Evolutionary conservation across 2,888 invertebrate species (phyloP), one percentile per base, ranked within the genome.

Genomic region (Cataglyphis altisquamis): DNA sequence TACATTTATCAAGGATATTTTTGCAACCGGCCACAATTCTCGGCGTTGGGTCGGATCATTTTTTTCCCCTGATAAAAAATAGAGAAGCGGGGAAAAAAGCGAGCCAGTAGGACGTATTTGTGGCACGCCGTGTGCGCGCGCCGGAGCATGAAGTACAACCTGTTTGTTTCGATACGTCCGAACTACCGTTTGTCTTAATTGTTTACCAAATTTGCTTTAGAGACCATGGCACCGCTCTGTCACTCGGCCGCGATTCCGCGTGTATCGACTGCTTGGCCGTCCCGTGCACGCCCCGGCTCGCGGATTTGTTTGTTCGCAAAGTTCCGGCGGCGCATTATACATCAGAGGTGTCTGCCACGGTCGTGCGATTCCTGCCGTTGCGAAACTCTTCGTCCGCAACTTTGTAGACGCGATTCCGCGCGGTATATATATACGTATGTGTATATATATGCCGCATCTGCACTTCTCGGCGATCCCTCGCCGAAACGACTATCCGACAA

Each of bases 241-340:
- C 87, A 86, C 84, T 85, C 90, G 81, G 48, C 18, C 18, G 21
- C 84, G 86, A 88, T 32, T 66, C 74, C 75, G 73, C 86, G 84
- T 89, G 88, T 91, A 91, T 91, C 90, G 90, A 87, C 88, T 86
- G 84, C 87, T 84, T 84, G 86, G 84, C 88, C 85, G 93, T 92
- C 93, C 93, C 94, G 92, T 15, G 68, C 41, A 29, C n/a, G 21
- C 29, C n/a, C 18, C 64, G 74, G 62, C 25, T 29, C 90, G 92
- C 91, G 93, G 93, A 94, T 94, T 94, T 94, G 94, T 94, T 94
- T 94, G 94, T 91, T 93, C 92, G 92, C 92, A 93, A 94, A 94
- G 93, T 94, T 94, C 93, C 90, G 91, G 92, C 92, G 91, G 92
- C 92, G 91, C 92, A 91, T 90, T 93, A 52, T 52, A 93, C 93